phyloP scores from a whole-genome alignment of 92 coral and sea anemone genomes.

The Montipora capitata region DNA sequence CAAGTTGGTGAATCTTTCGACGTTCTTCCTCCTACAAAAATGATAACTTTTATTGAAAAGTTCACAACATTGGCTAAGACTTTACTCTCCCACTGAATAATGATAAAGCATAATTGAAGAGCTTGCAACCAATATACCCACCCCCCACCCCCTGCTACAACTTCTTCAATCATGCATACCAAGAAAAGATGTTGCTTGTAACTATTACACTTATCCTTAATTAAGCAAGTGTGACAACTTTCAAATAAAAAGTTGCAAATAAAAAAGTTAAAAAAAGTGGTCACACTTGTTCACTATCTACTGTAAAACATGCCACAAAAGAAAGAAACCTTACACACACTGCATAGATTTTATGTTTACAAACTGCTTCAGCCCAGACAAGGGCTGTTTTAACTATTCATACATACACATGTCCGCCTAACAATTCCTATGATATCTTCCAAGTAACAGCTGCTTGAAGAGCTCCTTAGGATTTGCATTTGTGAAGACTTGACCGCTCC shows the following conservation, averaged over 20 bases:
- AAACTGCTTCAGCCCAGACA: conserved; percentile 22
- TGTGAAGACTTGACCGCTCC: conserved; percentile 62
- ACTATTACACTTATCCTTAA: background rate
- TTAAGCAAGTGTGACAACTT: background rate
- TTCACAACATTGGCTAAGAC: background rate
- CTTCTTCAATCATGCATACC: background rate
- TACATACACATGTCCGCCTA: conserved; percentile 88
- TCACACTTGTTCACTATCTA: background rate
- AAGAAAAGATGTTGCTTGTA: too few relatives aligned
- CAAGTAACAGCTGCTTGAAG: conserved; percentile 45
- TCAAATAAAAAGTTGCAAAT: background rate
- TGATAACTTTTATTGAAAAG: background rate
- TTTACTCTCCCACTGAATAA: background rate
- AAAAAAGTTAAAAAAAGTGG: background rate
- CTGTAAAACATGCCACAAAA: background rate
- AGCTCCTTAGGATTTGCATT: conserved; percentile 37
- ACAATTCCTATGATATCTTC: conserved; percentile 78
- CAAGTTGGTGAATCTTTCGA: conserved; percentile 87
- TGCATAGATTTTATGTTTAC: conserved; percentile 3
- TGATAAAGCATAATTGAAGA: background rate
- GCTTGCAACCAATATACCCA: background rate
- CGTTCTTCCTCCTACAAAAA: conserved; percentile 92
- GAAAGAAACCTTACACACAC: conserved; percentile 3
- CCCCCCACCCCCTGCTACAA: background rate
- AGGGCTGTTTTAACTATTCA: conserved; percentile 43